Conservation (phyloP, 2,113 vertebrate genomes). For the Oreochromis niloticus region DNA sequence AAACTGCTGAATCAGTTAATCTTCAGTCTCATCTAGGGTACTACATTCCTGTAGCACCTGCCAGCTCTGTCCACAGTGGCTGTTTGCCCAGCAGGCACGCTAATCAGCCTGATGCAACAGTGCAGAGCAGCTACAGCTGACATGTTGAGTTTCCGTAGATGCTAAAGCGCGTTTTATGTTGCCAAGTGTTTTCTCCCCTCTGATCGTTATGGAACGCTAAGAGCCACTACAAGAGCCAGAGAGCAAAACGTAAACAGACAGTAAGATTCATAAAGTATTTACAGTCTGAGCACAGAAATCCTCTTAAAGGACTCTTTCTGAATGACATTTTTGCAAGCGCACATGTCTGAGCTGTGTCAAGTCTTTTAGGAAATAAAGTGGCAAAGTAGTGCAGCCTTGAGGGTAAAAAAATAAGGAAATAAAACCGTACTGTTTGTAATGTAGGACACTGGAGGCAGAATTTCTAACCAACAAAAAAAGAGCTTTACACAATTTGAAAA, state of each 20-base stretch:
- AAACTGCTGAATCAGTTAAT: neutral
- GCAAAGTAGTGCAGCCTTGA: neutral
- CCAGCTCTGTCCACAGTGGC: neutral
- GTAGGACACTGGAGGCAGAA: neutral
- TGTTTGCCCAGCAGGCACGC: neutral
- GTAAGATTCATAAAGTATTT: neutral
- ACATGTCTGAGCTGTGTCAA: neutral
- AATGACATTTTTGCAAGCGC: neutral
- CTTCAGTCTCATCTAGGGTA: neutral
- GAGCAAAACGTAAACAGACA: neutral
- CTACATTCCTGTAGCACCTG: neutral
- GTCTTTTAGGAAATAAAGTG: neutral
- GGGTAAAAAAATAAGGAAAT: neutral
- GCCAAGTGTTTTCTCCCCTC: neutral
- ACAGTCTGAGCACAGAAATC: neutral
- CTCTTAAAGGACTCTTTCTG: neutral
- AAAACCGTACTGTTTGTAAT: neutral
- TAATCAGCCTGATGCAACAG: neutral
- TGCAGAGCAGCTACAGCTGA: neutral
- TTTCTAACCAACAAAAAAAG: neutral
- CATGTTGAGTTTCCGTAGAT: neutral
- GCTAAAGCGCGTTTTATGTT: conserved; percentile 12
- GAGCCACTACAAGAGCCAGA: neutral
- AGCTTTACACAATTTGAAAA: neutral
- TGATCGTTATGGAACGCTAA: neutral